phyloP scores from a whole-genome alignment of 2,888 invertebrate genomes.

The Scotopteryx bipunctaria region DNA sequence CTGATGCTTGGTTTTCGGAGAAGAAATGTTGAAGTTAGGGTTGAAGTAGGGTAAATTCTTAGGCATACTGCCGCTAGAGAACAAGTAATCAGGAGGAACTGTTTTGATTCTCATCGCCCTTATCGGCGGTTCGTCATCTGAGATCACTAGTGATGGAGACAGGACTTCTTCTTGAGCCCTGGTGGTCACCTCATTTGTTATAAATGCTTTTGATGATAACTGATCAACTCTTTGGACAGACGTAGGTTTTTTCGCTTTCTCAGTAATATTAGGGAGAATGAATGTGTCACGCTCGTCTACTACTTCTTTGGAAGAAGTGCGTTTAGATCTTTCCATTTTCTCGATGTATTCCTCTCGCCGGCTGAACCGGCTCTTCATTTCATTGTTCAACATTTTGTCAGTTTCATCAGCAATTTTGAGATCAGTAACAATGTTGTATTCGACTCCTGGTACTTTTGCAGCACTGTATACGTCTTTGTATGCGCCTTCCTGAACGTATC shows the following conservation, averaged over 20 bases:
- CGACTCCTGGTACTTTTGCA: conserved; percentile 73
- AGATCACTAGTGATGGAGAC: conserved; percentile 58
- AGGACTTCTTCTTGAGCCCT: conserved; percentile 58
- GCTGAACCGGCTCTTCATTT: conserved; percentile 69
- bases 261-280: conserved; percentile 33
- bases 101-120: conserved; percentile 67
- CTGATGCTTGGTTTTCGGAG: conserved; percentile 71
- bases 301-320: conserved; percentile 67
- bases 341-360: conserved; percentile 70
- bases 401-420: conserved; percentile 80
- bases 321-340: conserved; percentile 59
- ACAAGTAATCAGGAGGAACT: conserved; percentile 64
- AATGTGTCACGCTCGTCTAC: conserved; percentile 53
- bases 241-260: conserved; percentile 66
- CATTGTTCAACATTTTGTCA: conserved; percentile 72
- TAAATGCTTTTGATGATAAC: conserved; percentile 71
- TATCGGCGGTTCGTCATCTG: conserved; percentile 65
- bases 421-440: conserved; percentile 73
- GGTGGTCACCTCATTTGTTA: conserved; percentile 62
- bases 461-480: conserved; percentile 78
- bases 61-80: conserved; percentile 74
- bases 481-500: conserved; percentile 76
- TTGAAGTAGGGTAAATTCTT: conserved; percentile 74
- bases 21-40: conserved; percentile 68
- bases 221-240: conserved; percentile 71